These are phyloP conservation scores for Acanthiza pusilla DNA, from an alignment of 2,797 vertebrate species.

Conservation along the genomic window DNA sequence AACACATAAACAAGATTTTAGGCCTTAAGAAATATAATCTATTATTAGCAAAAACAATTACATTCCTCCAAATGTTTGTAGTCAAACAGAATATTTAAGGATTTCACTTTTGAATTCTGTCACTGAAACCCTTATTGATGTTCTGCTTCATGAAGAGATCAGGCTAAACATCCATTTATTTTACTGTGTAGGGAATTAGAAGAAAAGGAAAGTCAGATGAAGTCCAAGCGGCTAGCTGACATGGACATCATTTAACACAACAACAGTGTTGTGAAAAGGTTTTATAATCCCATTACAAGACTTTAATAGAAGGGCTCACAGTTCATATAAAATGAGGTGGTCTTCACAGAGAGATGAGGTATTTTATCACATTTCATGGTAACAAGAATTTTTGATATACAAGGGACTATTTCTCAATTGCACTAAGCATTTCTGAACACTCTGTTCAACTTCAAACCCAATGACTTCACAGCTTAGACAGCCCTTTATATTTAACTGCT, in stretches of 20 bases:
- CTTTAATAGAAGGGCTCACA: background rate
- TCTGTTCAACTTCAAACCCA: background rate
- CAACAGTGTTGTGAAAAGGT: background rate
- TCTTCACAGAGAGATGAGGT: background rate
- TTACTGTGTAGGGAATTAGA: background rate
- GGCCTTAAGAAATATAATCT: background rate
- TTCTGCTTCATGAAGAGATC: background rate
- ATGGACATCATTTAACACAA: background rate
- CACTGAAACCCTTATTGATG: background rate
- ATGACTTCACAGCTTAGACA: background rate
- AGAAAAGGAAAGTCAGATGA: background rate
- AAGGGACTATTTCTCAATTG: background rate
- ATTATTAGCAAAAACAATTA: background rate
- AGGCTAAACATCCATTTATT: background rate
- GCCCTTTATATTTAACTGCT: background rate
- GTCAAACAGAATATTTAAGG: background rate
- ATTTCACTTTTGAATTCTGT: background rate
- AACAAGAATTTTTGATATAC: background rate
- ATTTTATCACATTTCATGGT: background rate
- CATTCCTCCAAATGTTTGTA: background rate
- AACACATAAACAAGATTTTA: background rate
- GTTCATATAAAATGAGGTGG: background rate
- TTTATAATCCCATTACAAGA: conserved; percentile 15
- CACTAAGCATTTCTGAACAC: background rate
- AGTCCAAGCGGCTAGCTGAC: background rate